Conservation (phyloP, 2,113 vertebrate genomes). For the Silurus meridionalis region DNA sequence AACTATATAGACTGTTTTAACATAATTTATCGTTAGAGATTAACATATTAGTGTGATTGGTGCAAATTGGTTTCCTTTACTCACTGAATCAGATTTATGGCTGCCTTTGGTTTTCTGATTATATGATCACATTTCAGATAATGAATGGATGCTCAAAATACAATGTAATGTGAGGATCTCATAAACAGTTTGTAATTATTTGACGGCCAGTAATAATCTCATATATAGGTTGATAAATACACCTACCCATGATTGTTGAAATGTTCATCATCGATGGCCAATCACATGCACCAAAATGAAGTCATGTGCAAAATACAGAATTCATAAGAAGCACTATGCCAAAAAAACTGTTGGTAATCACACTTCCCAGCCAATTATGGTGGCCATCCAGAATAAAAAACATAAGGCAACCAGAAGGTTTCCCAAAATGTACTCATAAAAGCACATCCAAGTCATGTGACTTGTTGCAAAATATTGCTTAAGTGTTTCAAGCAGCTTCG, state of each 20-base stretch:
- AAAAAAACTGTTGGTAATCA: not conserved
- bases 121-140: not conserved
- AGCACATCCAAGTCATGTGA: not conserved
- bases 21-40: not conserved
- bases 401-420: slow-evolving; percentile 8
- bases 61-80: not conserved
- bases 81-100: not conserved
- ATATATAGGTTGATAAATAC: not conserved
- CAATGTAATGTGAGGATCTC: not conserved
- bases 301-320: not conserved
- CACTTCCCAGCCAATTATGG: not conserved
- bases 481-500: slow-evolving; percentile 2
- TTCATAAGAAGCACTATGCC: not conserved
- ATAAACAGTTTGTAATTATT: not conserved
- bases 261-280: not conserved
- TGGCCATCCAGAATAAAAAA: not conserved
- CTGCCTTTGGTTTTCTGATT: not conserved
- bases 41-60: not conserved
- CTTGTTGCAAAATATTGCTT: not conserved
- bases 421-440: not conserved
- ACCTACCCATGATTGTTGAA: not conserved
- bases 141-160: not conserved
- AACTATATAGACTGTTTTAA: not conserved
- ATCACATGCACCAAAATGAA: not conserved
- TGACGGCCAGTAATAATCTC: not conserved